Evolutionary conservation across 2,113 vertebrate species (phyloP).

Genomic region (Macquaria ambigua): DNA sequence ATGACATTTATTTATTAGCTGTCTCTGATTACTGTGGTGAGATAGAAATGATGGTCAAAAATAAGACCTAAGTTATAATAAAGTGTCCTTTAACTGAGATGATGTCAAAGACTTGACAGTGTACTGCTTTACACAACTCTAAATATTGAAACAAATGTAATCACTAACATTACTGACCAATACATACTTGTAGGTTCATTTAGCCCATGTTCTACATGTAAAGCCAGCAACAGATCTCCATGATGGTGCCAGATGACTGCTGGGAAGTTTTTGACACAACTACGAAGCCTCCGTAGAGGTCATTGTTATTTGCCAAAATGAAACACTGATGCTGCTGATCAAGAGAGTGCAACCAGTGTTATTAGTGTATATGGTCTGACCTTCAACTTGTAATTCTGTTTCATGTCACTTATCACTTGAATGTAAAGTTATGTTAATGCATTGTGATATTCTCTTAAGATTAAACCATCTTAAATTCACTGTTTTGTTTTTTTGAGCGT

Average conservation of each 20-base stretch:
- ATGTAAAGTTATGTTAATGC: conserved; percentile 14
- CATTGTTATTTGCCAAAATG: not conserved
- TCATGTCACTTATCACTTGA: not conserved
- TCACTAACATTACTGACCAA: not conserved
- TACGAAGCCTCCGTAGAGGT: not conserved
- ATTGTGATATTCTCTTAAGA: not conserved
- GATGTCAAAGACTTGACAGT: not conserved
- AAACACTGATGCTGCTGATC: not conserved
- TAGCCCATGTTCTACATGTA: not conserved
- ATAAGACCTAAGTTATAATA: too few species aligned
- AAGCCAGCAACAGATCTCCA: not conserved
- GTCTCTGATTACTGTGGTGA: not conserved
- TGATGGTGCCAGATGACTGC: not conserved
- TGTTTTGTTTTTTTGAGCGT: not conserved
- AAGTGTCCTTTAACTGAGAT: conserved; percentile 33
- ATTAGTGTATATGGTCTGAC: not conserved
- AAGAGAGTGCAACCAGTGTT: not conserved
- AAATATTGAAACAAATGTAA: not conserved
- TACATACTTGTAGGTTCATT: not conserved
- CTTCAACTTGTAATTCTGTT: conserved; percentile 1
- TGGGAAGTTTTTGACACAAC: not conserved
- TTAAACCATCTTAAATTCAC: conserved; percentile 22
- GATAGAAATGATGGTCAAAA: not conserved
- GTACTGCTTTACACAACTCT: not conserved
- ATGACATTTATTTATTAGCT: too few species aligned